Base-by-base conservation (phyloP, 2,888 invertebrate species). In the Hirtodrosophila duncani region DNA sequence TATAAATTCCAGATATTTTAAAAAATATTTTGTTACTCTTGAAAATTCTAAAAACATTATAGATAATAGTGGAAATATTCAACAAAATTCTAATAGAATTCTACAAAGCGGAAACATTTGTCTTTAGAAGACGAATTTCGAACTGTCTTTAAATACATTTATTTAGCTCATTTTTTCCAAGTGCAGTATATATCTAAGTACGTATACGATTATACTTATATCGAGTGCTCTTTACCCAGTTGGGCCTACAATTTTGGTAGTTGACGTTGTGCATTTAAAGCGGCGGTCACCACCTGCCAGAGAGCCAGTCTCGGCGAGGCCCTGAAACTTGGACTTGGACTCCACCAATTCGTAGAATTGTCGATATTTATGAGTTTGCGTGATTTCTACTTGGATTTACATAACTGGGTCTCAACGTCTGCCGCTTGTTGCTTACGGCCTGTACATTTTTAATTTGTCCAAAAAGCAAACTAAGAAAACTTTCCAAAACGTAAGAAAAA, bases 341-440 rank as follows among this genome's bases (percentile, higher is more conserved):
- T 34, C 29, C 24, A 17, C 50, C 50, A 69, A 60, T 75, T 75
- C 74, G 77, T 77, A 79, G 77, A 74, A 74, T 75, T 55, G 56
- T 65, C 75, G 56, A 78, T 81, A 77, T 81, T 79, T 79, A 81
- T 81, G 75, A 78, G 52, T 63, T 58, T 62, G 44, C 17, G 39
- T 52, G 69, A 62, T 63, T 56, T 56, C 57, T n/a, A n/a, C n/a
- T 67, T 51, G 51, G 64, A 84, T 84, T 84, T 84, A 80, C 84
- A 84, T 84, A 84, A 83, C 83, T 84, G 81, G 83, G 83, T 84
- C 83, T 81, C 56, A n/a, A n/a, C n/a, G n/a, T n/a, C n/a, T n/a
- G n/a, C n/a, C 61, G 75, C 63, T 41, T 44, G 49, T 37, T 13
- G 27, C 21, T 34, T 65, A 82, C 83, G 79, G 42, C 55, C 56